phyloP scores from a whole-genome alignment of 2,797 vertebrate species.

The Alosa sapidissima region DNA sequence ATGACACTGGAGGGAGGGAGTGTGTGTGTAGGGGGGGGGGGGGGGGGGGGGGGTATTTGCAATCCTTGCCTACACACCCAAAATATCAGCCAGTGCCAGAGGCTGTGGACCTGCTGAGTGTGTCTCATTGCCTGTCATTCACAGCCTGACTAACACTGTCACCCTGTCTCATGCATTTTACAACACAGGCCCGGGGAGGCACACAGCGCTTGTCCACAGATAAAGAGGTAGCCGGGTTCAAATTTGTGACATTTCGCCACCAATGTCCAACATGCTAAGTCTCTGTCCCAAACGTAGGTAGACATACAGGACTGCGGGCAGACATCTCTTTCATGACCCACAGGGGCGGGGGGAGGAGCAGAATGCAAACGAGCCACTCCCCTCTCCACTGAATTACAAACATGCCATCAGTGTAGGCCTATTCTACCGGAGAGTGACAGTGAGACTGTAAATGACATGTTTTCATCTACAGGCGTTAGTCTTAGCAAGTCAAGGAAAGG shows the following conservation, averaged over 20 bases:
- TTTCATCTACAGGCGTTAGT: not conserved
- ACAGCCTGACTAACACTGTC: constrained; percentile 20
- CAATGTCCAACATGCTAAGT: constrained; percentile 22
- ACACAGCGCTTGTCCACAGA: constrained; percentile 14
- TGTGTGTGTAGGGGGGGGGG: not conserved
- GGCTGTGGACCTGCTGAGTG: not conserved
- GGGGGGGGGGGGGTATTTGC: not conserved
- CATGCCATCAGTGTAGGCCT: not conserved
- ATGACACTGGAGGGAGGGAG: not conserved
- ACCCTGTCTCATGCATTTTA: constrained; percentile 23
- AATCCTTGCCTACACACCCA: not conserved
- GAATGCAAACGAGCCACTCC: not conserved
- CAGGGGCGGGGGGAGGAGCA: not conserved
- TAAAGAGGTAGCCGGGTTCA: constrained; percentile 10
- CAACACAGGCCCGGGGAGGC: not conserved
- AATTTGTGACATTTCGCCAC: constrained; percentile 25
- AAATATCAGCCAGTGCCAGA: constrained; percentile 23
- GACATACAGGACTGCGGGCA: not conserved
- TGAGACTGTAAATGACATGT: not conserved
- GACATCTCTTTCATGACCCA: constrained; percentile 3
- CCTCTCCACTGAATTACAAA: not conserved
- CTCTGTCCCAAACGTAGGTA: not conserved
- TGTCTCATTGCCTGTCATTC: constrained; percentile 2
- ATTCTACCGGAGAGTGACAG: not conserved
- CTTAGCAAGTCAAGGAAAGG: not conserved